Evolutionary conservation across 1,140 invertebrate species (phyloP).

Genomic region (Hylaeus anthracinus): DNA sequence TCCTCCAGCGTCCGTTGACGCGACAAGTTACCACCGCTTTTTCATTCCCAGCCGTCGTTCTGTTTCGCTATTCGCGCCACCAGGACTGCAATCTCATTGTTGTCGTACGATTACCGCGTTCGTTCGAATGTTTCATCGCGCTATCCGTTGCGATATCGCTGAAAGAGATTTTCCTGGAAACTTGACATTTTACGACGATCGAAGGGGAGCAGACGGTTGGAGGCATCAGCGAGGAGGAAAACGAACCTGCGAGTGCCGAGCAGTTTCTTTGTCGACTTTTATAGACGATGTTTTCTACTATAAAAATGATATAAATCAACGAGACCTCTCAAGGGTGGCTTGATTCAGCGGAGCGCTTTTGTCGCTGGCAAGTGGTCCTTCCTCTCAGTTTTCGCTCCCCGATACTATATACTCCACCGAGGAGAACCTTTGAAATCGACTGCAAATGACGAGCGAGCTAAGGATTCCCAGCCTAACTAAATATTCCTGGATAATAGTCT

Average conservation of each 20-base stretch:
- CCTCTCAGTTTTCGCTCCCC: constrained; percentile 61
- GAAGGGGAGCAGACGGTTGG: too few relatives aligned
- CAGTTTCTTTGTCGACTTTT: constrained; percentile 71
- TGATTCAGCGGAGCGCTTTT: constrained; percentile 76
- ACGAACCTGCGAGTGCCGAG: constrained; percentile 57
- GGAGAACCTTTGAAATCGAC: constrained; percentile 34
- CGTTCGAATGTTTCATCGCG: neutral
- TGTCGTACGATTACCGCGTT: neutral
- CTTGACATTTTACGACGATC: neutral
- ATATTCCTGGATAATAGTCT: too few relatives aligned
- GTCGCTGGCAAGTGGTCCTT: constrained; percentile 64
- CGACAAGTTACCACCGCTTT: constrained; percentile 39
- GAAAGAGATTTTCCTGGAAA: constrained; percentile 15
- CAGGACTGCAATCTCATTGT: neutral
- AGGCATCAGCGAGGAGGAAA: constrained; percentile 37
- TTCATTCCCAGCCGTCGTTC: neutral
- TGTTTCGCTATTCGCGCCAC: neutral
- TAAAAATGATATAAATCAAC: constrained; percentile 71
- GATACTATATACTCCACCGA: constrained; percentile 39
- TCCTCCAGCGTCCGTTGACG: constrained; percentile 53
- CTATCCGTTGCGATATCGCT: too few relatives aligned
- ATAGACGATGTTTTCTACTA: constrained; percentile 46
- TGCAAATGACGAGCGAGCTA: neutral
- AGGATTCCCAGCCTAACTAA: too few relatives aligned
- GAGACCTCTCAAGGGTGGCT: constrained; percentile 62